Evolutionary conservation across 1,140 invertebrate genomes (phyloP).

Genomic region (Polyergus mexicanus): DNA sequence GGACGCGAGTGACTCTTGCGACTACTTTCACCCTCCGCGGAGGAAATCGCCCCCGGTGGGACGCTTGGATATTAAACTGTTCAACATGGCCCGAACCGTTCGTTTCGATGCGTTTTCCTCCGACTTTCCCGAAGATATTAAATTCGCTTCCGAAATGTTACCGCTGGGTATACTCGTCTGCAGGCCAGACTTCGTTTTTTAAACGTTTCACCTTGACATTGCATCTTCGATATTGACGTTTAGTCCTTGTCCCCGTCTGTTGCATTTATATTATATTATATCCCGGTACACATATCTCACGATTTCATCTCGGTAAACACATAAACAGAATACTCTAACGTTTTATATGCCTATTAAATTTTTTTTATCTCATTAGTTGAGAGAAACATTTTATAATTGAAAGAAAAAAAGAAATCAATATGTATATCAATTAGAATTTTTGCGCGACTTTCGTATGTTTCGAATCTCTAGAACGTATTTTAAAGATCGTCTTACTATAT

Average conservation of each 20-base stretch:
- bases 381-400: neutral
- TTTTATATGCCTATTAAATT: neutral
- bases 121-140: constrained; percentile 72
- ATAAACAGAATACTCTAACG: neutral
- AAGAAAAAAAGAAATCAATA: neutral
- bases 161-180: constrained; percentile 51
- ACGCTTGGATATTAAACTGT: constrained; percentile 75
- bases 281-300: too few species aligned
- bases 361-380: neutral
- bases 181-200: constrained; percentile 21
- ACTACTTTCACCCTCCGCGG: constrained; percentile 70
- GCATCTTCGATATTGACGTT: constrained; percentile 36
- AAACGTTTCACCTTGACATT: constrained; percentile 56
- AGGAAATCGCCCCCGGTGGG: constrained; percentile 71
- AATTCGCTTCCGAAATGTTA: constrained; percentile 75
- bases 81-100: constrained; percentile 74
- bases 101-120: constrained; percentile 74
- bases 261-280: constrained; percentile 42
- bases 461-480: neutral
- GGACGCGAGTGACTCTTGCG: constrained; percentile 65
- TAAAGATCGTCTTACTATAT: neutral
- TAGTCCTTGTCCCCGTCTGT: constrained; percentile 15
- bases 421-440: neutral
- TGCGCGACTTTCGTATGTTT: neutral
- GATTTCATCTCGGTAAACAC: neutral